phyloP scores from a whole-genome alignment of 2,797 vertebrate genomes.

The Platyrinchus mystaceus region DNA sequence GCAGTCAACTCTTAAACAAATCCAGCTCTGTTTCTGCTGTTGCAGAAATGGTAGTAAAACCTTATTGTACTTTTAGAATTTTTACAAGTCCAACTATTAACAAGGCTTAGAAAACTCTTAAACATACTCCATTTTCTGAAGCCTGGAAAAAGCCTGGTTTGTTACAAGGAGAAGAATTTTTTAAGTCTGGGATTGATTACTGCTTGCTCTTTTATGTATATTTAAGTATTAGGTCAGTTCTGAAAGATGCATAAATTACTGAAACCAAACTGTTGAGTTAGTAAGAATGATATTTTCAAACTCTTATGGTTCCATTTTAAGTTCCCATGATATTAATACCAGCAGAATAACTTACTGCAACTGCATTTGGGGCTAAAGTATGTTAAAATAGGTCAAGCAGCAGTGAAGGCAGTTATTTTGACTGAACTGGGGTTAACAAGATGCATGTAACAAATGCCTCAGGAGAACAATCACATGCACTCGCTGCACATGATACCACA shows the following conservation, averaged over 20 bases:
- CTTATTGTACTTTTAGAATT: background rate
- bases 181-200: conserved; percentile 19
- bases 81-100: background rate
- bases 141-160: background rate
- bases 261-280: conserved; percentile 43
- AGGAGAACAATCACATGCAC: conserved; percentile 67
- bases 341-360: conserved; percentile 27
- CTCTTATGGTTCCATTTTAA: conserved; percentile 8
- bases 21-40: background rate
- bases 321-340: conserved; percentile 28
- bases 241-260: conserved; percentile 33
- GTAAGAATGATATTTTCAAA: conserved; percentile 44
- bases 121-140: background rate
- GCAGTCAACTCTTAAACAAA: background rate
- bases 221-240: conserved; percentile 30
- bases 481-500: conserved; percentile 66
- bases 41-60: background rate
- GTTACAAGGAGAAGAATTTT: background rate
- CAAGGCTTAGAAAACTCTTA: background rate
- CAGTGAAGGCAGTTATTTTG: conserved; percentile 62
- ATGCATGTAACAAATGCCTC: conserved; percentile 70
- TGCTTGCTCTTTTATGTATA: background rate
- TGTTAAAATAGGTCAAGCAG: conserved; percentile 73
- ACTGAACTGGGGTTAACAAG: conserved; percentile 71
- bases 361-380: conserved; percentile 32